Conservation (phyloP, 2,888 invertebrate species). For the Lithophane socia region DNA sequence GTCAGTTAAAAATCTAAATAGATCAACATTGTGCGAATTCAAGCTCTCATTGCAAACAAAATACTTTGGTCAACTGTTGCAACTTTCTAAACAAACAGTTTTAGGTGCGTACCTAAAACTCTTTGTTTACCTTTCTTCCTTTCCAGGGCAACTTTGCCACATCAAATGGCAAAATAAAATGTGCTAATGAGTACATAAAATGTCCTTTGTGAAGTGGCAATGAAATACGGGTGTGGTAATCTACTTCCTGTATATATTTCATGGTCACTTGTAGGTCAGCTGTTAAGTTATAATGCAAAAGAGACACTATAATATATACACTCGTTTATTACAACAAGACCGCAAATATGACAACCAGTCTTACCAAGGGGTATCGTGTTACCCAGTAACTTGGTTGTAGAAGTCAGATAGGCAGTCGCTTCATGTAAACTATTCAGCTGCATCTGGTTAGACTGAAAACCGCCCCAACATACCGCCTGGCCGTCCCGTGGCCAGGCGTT, state of each 20-base stretch:
- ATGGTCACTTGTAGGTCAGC: not conserved
- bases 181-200: conserved; percentile 40
- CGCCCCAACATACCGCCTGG: too few relatives aligned
- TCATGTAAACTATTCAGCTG: not conserved
- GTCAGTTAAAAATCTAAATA: too few relatives aligned
- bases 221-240: not conserved
- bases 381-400: not conserved
- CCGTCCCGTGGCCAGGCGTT: too few relatives aligned
- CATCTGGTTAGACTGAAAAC: too few relatives aligned
- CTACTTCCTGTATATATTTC: not conserved
- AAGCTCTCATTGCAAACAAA: not conserved
- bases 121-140: conserved; percentile 40
- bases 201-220: conserved; percentile 12
- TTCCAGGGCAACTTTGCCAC: conserved; percentile 38
- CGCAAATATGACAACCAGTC: not conserved
- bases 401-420: not conserved
- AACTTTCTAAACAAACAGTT: not conserved
- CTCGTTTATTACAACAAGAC: not conserved
- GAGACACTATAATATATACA: not conserved
- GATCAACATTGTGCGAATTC: not conserved
- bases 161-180: conserved; percentile 44
- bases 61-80: not conserved
- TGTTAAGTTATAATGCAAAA: not conserved
- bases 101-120: conserved; percentile 16
- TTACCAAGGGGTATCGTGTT: not conserved